Evolutionary conservation across 2,113 vertebrate species (phyloP).

Genomic region (Mirza zaza): DNA sequence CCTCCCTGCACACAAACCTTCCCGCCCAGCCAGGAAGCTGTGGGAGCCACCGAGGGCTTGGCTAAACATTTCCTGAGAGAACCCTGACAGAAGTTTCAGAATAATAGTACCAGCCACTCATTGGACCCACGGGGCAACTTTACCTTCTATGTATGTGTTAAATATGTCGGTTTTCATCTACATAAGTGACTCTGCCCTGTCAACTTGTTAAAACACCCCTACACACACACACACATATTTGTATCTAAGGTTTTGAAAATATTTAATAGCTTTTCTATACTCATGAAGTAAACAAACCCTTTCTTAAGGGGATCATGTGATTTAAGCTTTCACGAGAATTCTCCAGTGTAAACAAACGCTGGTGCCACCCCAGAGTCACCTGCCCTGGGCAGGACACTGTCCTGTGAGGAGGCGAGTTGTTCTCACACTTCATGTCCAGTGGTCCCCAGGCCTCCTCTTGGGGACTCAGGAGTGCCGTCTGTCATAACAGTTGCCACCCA

Average conservation of each 20-base stretch:
- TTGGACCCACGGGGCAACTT: background rate
- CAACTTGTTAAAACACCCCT: no score
- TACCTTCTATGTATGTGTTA: background rate
- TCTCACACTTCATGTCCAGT: fast-evolving
- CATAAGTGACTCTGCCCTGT: background rate
- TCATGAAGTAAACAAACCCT: background rate
- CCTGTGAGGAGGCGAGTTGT: no score
- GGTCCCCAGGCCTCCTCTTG: background rate
- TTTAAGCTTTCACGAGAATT: background rate
- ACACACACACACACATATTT: background rate
- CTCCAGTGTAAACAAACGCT: background rate
- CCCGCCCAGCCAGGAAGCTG: background rate
- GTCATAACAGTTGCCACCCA: fast-evolving
- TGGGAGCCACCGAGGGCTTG: background rate
- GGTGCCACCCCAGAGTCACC: fast-evolving
- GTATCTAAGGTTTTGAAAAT: background rate
- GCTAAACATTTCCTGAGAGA: background rate
- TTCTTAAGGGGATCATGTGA: background rate
- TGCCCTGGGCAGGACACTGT: fast-evolving
- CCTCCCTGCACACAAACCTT: background rate
- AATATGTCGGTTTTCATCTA: background rate
- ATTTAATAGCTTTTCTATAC: background rate
- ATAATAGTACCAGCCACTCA: background rate
- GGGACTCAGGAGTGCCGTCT: background rate
- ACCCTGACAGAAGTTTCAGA: background rate